Conservation (phyloP, 2,797 vertebrate genomes). For the Margarornis squamiger region DNA sequence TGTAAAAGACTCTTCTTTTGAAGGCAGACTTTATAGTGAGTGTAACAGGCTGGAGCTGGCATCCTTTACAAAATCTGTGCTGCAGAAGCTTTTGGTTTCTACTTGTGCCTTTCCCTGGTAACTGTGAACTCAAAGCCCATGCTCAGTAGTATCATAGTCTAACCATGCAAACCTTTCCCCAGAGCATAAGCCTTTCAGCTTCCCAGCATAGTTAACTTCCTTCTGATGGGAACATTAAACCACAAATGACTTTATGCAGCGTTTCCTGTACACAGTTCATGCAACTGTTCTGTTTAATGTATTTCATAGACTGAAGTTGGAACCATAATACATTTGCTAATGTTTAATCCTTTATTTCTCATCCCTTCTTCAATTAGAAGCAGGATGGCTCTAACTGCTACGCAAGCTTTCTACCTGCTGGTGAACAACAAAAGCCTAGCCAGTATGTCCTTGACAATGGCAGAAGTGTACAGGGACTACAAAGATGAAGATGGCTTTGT, state of each 20-base stretch:
- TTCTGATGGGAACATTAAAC: not conserved
- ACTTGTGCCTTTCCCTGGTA: not conserved
- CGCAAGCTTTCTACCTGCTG: conserved; percentile 84
- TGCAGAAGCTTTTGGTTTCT: not conserved
- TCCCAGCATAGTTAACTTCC: not conserved
- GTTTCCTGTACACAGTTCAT: not conserved
- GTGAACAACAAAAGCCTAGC: conserved; percentile 82
- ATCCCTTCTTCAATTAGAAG: conserved; percentile 74
- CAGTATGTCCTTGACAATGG: conserved; percentile 88
- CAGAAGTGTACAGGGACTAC: conserved; percentile 88
- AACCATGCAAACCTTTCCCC: not conserved
- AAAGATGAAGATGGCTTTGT: conserved; percentile 92
- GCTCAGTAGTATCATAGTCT: not conserved
- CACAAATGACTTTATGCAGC: not conserved
- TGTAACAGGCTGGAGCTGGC: not conserved
- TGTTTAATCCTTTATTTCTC: not conserved
- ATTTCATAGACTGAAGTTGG: not conserved
- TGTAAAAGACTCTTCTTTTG: not conserved
- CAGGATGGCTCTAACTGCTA: conserved; percentile 86
- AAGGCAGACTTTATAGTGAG: not conserved
- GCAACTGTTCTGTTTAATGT: not conserved
- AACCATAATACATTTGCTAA: not conserved
- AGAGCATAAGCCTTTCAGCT: not conserved
- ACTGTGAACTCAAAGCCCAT: not conserved
- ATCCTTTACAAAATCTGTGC: not conserved